Evolutionary conservation across 1,140 invertebrate genomes (phyloP).

Genomic region (Hypothenemus hampei): DNA sequence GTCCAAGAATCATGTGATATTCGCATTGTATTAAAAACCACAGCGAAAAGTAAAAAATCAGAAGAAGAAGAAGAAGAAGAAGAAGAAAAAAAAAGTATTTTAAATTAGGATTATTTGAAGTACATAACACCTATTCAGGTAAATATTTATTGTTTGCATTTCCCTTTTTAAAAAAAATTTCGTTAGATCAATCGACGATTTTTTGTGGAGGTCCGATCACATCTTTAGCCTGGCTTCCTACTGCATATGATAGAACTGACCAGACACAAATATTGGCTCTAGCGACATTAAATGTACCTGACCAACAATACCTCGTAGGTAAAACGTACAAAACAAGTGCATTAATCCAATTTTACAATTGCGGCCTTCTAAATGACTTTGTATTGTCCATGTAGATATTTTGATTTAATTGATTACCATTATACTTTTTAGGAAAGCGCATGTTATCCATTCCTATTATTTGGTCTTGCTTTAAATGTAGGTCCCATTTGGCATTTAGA

Average conservation of each 20-base stretch:
- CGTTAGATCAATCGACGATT: conserved; percentile 47
- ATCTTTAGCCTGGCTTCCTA: conserved; percentile 55
- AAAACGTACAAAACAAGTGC: conserved; percentile 45
- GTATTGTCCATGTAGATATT: too few species aligned
- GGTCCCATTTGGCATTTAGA: conserved; percentile 65
- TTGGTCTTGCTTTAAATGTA: conserved; percentile 57
- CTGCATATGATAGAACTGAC: conserved; percentile 34
- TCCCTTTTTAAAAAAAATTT: not conserved
- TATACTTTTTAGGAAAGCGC: conserved; percentile 32
- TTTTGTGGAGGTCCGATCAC: conserved; percentile 61
- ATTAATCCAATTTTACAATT: conserved; percentile 58
- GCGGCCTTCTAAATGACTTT: conserved; percentile 47
- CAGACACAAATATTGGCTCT: conserved; percentile 54
- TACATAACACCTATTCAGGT: conserved; percentile 27
- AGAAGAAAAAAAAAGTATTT: too few species aligned
- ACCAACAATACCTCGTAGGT: conserved; percentile 44
- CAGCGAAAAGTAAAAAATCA: conserved; percentile 41
- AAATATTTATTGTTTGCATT: conserved; percentile 15
- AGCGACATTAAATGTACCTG: conserved; percentile 48
- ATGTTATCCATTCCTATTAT: conserved; percentile 44
- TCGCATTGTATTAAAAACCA: conserved; percentile 25
- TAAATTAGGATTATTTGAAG: conserved; percentile 48
- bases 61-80: too few species aligned
- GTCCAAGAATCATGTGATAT: conserved; percentile 44
- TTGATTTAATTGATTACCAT: too few species aligned